phyloP scores from a whole-genome alignment of 2,113 vertebrate genomes.

The Misgurnus anguillicaudatus region DNA sequence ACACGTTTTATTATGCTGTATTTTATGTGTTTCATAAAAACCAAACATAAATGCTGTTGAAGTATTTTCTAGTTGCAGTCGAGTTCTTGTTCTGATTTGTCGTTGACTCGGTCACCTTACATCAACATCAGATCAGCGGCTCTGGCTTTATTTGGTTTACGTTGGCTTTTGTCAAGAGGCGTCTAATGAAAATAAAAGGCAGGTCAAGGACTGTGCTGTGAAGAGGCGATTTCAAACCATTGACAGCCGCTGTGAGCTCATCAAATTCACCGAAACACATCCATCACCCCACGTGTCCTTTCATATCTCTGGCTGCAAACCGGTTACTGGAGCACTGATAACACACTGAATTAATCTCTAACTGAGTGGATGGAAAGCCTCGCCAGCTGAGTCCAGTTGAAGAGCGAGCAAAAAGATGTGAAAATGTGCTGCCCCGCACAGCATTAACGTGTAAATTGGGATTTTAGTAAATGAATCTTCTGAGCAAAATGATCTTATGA shows the following conservation, averaged over 20 bases:
- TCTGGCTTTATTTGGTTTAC: slow-evolving; percentile 20
- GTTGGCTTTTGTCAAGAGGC: slow-evolving; percentile 30
- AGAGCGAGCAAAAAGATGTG: slow-evolving; percentile 21
- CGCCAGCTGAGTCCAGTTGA: slow-evolving; percentile 32
- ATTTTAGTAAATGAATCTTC: slow-evolving; percentile 39
- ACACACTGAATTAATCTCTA: slow-evolving; percentile 33
- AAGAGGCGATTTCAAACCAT: slow-evolving; percentile 28
- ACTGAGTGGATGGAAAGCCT: slow-evolving; percentile 33
- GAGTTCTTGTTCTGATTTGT: background rate
- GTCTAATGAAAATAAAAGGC: slow-evolving; percentile 41
- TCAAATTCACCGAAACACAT: slow-evolving; percentile 44
- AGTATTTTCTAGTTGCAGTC: background rate
- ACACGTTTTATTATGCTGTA: too few species aligned
- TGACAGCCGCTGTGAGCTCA: slow-evolving; percentile 13
- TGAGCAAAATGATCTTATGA: slow-evolving; percentile 15
- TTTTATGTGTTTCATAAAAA: too few species aligned
- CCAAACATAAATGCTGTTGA: too few species aligned
- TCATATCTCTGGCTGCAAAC: slow-evolving; percentile 39
- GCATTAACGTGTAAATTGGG: slow-evolving; percentile 30
- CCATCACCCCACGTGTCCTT: slow-evolving; percentile 26
- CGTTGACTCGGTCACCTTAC: slow-evolving; percentile 27
- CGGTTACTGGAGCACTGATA: slow-evolving; percentile 26
- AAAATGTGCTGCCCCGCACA: slow-evolving; percentile 14
- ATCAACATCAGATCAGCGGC: slow-evolving; percentile 29
- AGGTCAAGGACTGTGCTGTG: slow-evolving; percentile 33